phyloP scores from a whole-genome alignment of 2,888 invertebrate genomes.

The Himalopsyche japonica region DNA sequence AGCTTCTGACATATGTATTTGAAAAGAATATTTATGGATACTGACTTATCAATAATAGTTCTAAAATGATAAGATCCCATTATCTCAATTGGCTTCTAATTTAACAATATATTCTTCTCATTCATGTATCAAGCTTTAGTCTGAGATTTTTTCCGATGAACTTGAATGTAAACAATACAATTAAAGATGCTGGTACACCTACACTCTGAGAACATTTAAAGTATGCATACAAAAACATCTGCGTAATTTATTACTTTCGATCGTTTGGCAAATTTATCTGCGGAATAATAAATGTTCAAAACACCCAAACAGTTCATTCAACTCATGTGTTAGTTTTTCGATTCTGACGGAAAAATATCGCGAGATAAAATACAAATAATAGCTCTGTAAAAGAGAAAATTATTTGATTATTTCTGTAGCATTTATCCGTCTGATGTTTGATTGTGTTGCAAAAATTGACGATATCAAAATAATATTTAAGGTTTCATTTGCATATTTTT shows the following conservation, averaged over 20 bases:
- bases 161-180: not conserved
- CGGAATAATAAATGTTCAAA: not conserved
- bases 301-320: not conserved
- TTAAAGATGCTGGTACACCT: not conserved
- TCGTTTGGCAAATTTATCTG: not conserved
- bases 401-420: not conserved
- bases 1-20: too few relatives aligned
- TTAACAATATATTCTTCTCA: too few relatives aligned
- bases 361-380: not conserved
- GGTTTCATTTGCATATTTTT: too few relatives aligned
- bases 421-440: not conserved
- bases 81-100: too few relatives aligned
- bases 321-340: not conserved
- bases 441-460: not conserved
- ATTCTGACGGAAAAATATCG: not conserved
- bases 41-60: too few relatives aligned
- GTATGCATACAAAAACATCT: not conserved
- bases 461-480: not conserved
- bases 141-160: not conserved
- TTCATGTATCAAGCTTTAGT: too few relatives aligned
- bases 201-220: not conserved
- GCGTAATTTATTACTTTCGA: not conserved
- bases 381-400: not conserved
- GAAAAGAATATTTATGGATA: too few relatives aligned
- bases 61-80: too few relatives aligned